A percentile compares a stretch with the other conserved stretches of the same genome.
phyloP scores from a whole-genome alignment of 2,113 vertebrate genomes.

The Siphamia tubifer region DNA sequence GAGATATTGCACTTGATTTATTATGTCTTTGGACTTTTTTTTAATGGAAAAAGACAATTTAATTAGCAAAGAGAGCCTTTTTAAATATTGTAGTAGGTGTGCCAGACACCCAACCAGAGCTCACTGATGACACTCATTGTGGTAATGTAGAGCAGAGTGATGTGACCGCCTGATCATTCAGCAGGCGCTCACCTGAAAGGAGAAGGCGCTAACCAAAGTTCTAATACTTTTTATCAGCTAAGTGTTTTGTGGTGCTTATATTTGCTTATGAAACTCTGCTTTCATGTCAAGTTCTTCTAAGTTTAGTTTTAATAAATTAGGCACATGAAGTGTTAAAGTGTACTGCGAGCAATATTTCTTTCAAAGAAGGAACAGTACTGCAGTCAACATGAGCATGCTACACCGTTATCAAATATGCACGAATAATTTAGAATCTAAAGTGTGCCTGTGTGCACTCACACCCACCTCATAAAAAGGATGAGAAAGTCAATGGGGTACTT shows the following conservation, averaged over 20 bases:
- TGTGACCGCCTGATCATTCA: conserved; percentile 40
- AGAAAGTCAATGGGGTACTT: conserved; percentile 76
- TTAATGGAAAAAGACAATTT: conserved; percentile 51
- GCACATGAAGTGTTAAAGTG: not conserved
- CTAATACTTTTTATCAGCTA: conserved; percentile 1
- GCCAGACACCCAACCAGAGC: conserved; percentile 63
- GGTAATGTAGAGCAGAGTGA: conserved; percentile 55
- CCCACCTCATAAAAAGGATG: conserved; percentile 68
- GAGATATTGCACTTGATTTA: conserved; percentile 9
- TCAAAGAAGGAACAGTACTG: not conserved
- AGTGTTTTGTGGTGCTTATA: no score
- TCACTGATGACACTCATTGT: conserved; percentile 56
- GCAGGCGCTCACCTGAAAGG: conserved; percentile 27
- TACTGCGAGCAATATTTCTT: not conserved
- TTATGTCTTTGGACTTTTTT: conserved; percentile 9
- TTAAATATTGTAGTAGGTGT: conserved; percentile 76
- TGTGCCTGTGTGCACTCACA: conserved; percentile 57
- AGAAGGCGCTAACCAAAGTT: conserved; percentile 22
- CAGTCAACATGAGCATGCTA: conserved; percentile 7
- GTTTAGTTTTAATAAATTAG: not conserved
- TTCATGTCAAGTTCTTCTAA: not conserved
- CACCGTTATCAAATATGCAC: conserved; percentile 44
- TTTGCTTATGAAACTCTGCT: no score
- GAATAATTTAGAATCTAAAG: conserved; percentile 62
- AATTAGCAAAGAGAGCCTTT: conserved; percentile 72